phyloP scores from a whole-genome alignment of 2,113 vertebrate genomes.

The Cnemophilus loriae region DNA sequence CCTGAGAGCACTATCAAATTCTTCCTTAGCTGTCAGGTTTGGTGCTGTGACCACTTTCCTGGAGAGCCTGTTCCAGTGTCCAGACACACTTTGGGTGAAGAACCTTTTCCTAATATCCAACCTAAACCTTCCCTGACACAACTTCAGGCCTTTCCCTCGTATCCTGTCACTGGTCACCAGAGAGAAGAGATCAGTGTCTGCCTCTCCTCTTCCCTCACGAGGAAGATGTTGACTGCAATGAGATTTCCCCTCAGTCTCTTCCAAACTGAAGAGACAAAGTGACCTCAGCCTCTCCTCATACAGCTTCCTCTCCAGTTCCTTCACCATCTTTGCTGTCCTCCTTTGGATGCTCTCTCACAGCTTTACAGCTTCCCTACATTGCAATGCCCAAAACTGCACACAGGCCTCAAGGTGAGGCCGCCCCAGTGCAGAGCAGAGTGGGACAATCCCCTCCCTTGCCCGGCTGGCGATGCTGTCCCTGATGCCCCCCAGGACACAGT shows the following conservation, averaged over 20 bases:
- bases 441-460: not conserved
- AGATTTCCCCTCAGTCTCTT: not conserved
- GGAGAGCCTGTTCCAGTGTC: not conserved
- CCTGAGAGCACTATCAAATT: not conserved
- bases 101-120: not conserved
- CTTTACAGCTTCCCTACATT: not conserved
- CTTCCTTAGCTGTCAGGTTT: not conserved
- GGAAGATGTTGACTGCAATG: not conserved
- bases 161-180: not conserved
- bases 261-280: not conserved
- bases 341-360: not conserved
- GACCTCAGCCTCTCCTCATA: not conserved
- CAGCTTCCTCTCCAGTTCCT: not conserved
- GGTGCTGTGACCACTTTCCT: not conserved
- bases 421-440: rapidly evolving
- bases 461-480: rapidly evolving
- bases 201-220: not conserved
- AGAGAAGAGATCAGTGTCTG: not conserved
- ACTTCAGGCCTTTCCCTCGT: rapidly evolving
- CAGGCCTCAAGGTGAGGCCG: rapidly evolving
- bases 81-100: not conserved
- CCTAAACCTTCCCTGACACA: not conserved
- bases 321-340: not conserved
- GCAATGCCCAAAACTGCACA: rapidly evolving
- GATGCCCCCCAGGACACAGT: rapidly evolving